Base-by-base conservation (phyloP, 2,797 vertebrate species). In the Cirrhinus molitorella region DNA sequence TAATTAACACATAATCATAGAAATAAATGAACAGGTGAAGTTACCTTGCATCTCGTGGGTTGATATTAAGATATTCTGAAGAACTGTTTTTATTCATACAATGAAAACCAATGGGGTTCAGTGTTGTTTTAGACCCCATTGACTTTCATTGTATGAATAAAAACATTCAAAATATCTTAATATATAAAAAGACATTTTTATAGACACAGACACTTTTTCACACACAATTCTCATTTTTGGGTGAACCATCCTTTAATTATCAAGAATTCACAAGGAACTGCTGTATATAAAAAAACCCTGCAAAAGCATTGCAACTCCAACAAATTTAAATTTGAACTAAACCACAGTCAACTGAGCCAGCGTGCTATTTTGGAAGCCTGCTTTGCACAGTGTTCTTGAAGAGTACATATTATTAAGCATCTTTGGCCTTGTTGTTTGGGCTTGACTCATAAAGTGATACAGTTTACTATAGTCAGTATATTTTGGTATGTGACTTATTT, bases 1-100 rank as follows among this genome's bases (percentile, higher is more conserved):
- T 43, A 51, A 66, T 67, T 66, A 75, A 83, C 28, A 63, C 45
- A 81, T 6, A 31, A 40, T 25, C 12, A 82, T 53, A 65, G 25
- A 59, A 55, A 51, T 66, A 79, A 37, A 53, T 34, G 25, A 34
- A 40, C 31, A 31, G 11, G 10, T 40, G 16, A 57, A 28, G 65
- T 57, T 70, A 43, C n/a, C 49, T 6, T 28, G 47, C 65, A 66
- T 66, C 12, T 65, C 34, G 74, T 31, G 14, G 55, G 16, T 31
- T 49, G 45, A 49, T 61, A 7, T 43, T 31, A 63, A 63, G 28
- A 31, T 63, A 63, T 63, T 63, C 25, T 4, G 16, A 31, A 31
- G 1, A 63, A 17, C 61, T 31, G 14, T 17, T 63, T 43, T 17
- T 63, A 31, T 17, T 9, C 28, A 31, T 63, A 31, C 6, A 63